Evolutionary conservation across 2,888 invertebrate genomes (phyloP), one percentile per base, ranked within the genome.

Genomic region (Notocelia uddmanniana): DNA sequence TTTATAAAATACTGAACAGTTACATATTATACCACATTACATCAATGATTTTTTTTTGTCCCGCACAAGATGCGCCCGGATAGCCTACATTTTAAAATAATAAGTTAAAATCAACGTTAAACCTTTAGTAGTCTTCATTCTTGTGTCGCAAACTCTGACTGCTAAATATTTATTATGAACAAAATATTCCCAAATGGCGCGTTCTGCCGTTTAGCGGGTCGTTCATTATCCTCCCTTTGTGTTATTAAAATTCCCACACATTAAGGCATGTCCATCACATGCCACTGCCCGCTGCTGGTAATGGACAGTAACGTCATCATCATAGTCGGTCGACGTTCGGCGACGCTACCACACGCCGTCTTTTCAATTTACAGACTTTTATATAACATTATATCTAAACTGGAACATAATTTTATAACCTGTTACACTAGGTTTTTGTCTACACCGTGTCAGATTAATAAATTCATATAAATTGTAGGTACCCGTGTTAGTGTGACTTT

Each of bases 311-410:
- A 77, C 77, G 80, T 83, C 82, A 82, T 80, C 78, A 77, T 77
- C 75, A 80, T 77, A 74, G 83, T 81, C 87, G 89, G 90, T 90
- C 83, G 80, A 76, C 78, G 80, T 72, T 76, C 76, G 77, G 76
- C 78, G 75, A 75, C 79, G 79, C 79, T 67, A 62, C 69, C 60
- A 67, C 72, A 59, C 58, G 70, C 52, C 75, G 73, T 69, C 68
- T 70, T 64, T 41, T 18, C 34, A 13, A 31, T 19, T 60, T 71
- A 67, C 26, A 54, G 45, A 69, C 41, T n/a, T n/a, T n/a, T 41
- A n/a, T 54, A 52, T 52, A 13, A 62, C 52, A n/a, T 23, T 45
- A 45, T 45, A 26, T 37, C 19, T 34, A 26, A 60, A 54, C 34
- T 37, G 52, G 2, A 37, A n/a, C 3, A 64, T 21, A 13, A 2